phyloP scores from a whole-genome alignment of 2,113 vertebrate genomes.

The Coptodon rendalli region DNA sequence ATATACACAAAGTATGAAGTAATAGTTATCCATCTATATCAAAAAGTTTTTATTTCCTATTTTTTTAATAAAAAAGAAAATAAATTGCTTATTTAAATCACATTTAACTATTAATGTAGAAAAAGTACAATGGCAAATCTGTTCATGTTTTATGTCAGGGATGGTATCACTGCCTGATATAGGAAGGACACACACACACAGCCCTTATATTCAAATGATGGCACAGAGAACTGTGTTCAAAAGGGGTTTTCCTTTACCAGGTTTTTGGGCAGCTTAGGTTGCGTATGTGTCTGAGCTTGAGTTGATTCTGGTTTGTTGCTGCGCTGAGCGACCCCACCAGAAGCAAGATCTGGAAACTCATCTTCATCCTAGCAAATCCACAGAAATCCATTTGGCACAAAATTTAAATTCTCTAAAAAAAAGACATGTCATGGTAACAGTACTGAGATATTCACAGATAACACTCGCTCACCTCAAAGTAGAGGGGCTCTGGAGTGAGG shows the following conservation, averaged over 20 bases:
- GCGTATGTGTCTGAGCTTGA: constrained; percentile 77
- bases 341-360: constrained; percentile 84
- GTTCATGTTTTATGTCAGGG: not conserved
- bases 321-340: constrained; percentile 70
- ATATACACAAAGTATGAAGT: not conserved
- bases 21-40: not conserved
- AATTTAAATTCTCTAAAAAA: not conserved
- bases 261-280: constrained; percentile 85
- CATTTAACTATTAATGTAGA: not conserved
- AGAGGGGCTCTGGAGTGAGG: constrained; percentile 81
- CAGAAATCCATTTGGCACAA: not conserved
- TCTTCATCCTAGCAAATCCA: constrained; percentile 81
- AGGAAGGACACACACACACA: not conserved
- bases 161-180: not conserved
- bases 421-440: not conserved
- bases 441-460: not conserved
- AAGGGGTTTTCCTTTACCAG: constrained; percentile 67
- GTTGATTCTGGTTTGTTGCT: constrained; percentile 74
- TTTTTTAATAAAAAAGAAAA: not conserved
- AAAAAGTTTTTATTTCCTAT: not conserved
- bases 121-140: not conserved
- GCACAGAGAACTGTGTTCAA: not conserved
- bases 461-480: constrained; percentile 82
- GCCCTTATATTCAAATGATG: not conserved
- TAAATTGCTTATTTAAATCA: not conserved